Conservation (phyloP, 30 jellyfish, hydroid and myxozoan genomes). For the Chrysaora quinquecirrha region DNA sequence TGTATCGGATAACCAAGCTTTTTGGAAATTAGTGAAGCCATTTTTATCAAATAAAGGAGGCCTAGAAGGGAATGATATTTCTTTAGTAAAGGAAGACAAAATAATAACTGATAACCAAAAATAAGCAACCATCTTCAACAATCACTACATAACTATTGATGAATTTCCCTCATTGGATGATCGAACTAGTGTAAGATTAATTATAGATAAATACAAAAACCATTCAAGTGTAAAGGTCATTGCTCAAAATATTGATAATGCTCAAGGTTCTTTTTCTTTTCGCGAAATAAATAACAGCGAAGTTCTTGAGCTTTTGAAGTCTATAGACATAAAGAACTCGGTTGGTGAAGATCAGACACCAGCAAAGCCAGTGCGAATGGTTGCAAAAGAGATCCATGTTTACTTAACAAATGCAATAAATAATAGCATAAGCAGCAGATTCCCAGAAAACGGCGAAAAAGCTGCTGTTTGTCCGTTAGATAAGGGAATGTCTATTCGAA, state of each 20-base stretch:
- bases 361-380: neutral
- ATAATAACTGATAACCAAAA: neutral
- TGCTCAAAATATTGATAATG: neutral
- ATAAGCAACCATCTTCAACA: neutral
- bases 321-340: neutral
- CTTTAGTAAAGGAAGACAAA: neutral
- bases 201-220: neutral
- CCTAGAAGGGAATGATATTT: neutral
- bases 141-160: neutral
- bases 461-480: constrained; percentile 33
- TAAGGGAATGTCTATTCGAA: constrained; percentile 14
- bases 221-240: neutral
- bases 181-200: neutral
- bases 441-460: constrained; percentile 14
- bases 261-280: neutral
- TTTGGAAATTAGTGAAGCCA: neutral
- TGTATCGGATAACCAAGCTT: neutral
- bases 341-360: neutral
- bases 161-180: constrained; percentile 2
- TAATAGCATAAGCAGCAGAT: constrained; percentile 15
- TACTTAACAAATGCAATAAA: constrained; percentile 32
- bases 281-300: neutral
- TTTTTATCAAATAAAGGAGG: neutral
- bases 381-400: neutral
- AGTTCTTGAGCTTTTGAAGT: neutral